A percentile compares a stretch with the other conserved stretches of the same genome.
phyloP scores from a whole-genome alignment of 1,140 invertebrate genomes.

The Atta texana region DNA sequence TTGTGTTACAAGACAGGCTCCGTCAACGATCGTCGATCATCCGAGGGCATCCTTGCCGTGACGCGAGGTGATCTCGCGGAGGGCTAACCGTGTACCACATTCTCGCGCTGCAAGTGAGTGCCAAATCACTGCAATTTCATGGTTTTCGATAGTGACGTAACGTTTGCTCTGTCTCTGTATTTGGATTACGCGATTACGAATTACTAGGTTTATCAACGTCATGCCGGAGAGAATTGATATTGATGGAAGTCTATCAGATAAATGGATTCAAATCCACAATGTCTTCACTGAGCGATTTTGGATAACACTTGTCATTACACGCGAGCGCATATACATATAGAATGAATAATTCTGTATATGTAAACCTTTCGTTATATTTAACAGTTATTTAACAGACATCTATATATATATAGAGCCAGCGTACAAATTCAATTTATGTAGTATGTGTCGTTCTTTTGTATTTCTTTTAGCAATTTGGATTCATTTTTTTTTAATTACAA shows the following conservation, averaged over 20 bases:
- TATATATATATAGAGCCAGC: too few species aligned
- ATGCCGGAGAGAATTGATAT: conserved; percentile 16
- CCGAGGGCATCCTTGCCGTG: conserved; percentile 44
- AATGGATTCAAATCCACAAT: conserved; percentile 1
- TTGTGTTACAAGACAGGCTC: conserved; percentile 56
- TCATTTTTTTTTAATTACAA: neutral
- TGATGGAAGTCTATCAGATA: conserved; percentile 19
- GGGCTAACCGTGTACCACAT: conserved; percentile 75
- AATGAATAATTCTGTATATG: neutral
- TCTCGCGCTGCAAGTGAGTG: conserved; percentile 74
- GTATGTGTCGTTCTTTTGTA: neutral
- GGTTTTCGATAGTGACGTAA: neutral
- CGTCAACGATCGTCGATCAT: conserved; percentile 30
- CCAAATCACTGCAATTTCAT: conserved; percentile 5
- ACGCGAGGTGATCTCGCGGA: conserved; percentile 66
- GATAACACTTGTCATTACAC: neutral
- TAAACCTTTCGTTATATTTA: neutral
- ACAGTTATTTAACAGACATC: too few species aligned
- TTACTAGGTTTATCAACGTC: neutral
- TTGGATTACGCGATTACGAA: conserved; percentile 27
- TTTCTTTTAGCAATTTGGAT: neutral
- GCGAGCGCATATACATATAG: neutral
- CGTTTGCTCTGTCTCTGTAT: neutral
- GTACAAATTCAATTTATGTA: neutral
- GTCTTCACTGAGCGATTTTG: neutral